These are phyloP conservation scores for Trachelus tabidus DNA, from an alignment of 2,888 invertebrate genomes.

Conservation along the genomic window DNA sequence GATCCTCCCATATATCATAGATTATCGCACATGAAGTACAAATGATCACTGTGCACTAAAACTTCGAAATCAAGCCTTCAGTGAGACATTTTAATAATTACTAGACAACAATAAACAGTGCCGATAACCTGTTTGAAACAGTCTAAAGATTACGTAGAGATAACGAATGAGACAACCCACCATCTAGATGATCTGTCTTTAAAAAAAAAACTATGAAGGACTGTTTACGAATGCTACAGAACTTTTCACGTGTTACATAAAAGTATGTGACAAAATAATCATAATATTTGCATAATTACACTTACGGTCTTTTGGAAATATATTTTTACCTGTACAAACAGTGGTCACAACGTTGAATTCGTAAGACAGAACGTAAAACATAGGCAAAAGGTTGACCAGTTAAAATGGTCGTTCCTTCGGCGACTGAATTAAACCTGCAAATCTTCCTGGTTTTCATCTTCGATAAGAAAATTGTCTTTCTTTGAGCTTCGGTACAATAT, in stretches of 20 bases:
- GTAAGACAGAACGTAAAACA: conserved; percentile 27
- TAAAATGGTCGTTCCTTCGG: conserved; percentile 31
- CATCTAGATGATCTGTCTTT: neutral
- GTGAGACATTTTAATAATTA: neutral
- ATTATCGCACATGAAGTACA: neutral
- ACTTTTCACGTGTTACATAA: neutral
- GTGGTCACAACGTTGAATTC: conserved; percentile 35
- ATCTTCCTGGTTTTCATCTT: conserved; percentile 30
- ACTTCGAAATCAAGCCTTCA: neutral
- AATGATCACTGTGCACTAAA: neutral
- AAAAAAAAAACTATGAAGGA: neutral
- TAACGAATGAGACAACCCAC: neutral
- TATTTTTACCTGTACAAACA: conserved; percentile 35
- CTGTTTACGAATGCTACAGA: neutral
- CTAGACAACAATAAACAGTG: neutral
- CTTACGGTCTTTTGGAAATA: neutral
- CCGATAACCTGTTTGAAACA: neutral
- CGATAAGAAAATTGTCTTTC: conserved; percentile 4
- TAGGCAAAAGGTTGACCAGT: conserved; percentile 37
- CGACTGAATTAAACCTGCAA: conserved; percentile 20
- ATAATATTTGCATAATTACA: neutral
- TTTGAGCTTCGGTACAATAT: neutral
- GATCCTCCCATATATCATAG: neutral
- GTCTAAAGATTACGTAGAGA: neutral
- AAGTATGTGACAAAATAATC: neutral